Percentiles rank a stretch among this genome's conserved stretches.
These are phyloP conservation scores for Drosophila elegans DNA, from an alignment of 1,140 invertebrate species.

Conservation along the genomic window DNA sequence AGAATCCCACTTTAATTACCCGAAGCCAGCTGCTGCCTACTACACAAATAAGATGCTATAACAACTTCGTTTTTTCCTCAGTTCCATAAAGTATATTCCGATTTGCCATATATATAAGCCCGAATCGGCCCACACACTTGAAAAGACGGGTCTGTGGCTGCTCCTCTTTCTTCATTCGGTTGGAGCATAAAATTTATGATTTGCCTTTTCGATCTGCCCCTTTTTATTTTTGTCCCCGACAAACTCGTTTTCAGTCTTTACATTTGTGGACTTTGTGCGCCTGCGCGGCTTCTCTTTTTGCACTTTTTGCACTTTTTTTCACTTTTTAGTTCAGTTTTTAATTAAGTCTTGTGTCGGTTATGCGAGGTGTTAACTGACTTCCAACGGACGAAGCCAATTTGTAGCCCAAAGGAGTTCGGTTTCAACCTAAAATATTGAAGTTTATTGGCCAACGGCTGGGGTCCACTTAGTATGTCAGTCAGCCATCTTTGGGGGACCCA, in stretches of 20 bases:
- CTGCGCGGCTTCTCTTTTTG: constrained; percentile 30
- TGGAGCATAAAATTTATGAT: constrained; percentile 80
- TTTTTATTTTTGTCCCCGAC: constrained; percentile 38
- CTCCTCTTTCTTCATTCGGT: constrained; percentile 28
- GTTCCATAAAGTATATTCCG: background rate
- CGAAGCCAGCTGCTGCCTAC: constrained; percentile 11
- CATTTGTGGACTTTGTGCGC: constrained; percentile 66
- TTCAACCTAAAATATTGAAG: constrained; percentile 52
- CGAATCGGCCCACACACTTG: constrained; percentile 23
- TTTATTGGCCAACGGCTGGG: constrained; percentile 23
- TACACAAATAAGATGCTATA: constrained; percentile 35
- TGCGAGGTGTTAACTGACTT: constrained; percentile 50
- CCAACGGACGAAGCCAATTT: constrained; percentile 31
- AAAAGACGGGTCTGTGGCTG: constrained; percentile 10
- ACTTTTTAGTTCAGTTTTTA: constrained; percentile 51
- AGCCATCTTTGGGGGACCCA: constrained; percentile 40
- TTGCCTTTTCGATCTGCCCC: constrained; percentile 57
- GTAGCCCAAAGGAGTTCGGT: constrained; percentile 41
- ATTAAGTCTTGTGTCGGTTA: constrained; percentile 58
- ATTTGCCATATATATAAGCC: constrained; percentile 14
- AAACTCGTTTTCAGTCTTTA: constrained; percentile 57
- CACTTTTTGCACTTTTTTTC: constrained; percentile 16
- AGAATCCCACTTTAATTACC: constrained; percentile 31
- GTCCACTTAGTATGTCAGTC: constrained; percentile 65
- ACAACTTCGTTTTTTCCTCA: constrained; percentile 43